These are phyloP conservation scores for Cephus sareptanus DNA, from an alignment of 2,888 invertebrate species.

Conservation along the genomic window DNA sequence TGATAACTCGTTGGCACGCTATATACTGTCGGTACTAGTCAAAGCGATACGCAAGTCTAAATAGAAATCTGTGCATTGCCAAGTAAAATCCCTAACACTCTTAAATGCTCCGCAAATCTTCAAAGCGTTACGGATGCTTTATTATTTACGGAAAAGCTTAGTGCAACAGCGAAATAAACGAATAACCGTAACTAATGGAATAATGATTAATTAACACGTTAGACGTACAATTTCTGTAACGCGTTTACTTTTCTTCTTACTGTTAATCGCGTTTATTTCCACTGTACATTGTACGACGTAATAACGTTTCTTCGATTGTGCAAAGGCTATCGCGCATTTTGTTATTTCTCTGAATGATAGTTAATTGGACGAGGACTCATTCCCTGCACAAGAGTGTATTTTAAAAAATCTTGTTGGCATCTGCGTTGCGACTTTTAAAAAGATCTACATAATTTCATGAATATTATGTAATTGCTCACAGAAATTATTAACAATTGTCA, in stretches of 20 bases:
- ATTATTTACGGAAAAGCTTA: no score
- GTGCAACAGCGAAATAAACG: background rate
- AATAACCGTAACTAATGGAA: background rate
- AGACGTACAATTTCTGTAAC: background rate
- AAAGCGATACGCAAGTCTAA: background rate
- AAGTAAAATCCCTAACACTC: background rate
- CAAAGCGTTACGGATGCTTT: background rate
- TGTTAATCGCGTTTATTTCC: background rate
- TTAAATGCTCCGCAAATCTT: background rate
- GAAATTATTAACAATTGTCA: background rate
- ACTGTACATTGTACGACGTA: background rate
- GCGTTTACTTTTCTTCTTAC: background rate
- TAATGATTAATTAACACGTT: background rate
- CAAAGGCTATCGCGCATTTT: background rate
- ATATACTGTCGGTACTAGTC: background rate
- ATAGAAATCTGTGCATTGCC: background rate
- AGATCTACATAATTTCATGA: background rate
- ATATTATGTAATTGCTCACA: background rate
- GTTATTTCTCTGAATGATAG: background rate
- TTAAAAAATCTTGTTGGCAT: background rate
- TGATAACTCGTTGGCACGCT: constrained; percentile 2
- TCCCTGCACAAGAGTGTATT: background rate
- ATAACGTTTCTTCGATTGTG: background rate
- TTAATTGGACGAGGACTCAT: background rate
- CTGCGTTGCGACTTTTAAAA: background rate